A percentile compares a stretch with the other conserved stretches of the same genome.
phyloP scores from a whole-genome alignment of 2,113 vertebrate species.

The Nesogale talazaci region DNA sequence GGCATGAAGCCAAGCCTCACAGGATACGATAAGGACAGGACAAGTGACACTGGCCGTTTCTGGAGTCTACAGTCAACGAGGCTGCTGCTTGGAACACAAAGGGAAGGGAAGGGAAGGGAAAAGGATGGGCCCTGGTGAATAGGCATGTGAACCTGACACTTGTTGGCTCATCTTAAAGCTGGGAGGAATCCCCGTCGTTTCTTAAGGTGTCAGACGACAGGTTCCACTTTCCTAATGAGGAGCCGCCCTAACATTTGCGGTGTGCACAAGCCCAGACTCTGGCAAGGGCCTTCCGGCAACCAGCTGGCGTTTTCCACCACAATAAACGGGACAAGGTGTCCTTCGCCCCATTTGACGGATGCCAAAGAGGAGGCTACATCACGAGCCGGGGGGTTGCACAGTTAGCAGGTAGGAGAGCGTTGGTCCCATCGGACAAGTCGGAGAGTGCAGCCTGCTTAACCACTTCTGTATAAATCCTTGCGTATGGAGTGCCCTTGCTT shows the following conservation, averaged over 20 bases:
- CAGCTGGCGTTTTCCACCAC: neutral
- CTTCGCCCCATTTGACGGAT: neutral
- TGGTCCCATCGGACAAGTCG: neutral
- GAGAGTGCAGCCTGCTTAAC: neutral
- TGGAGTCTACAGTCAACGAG: neutral
- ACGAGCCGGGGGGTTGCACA: neutral
- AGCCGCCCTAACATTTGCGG: neutral
- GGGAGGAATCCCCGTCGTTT: neutral
- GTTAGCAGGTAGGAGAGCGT: neutral
- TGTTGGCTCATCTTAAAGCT: neutral
- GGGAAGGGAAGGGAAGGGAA: neutral
- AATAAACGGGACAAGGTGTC: neutral
- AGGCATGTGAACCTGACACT: neutral
- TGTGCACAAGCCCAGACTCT: neutral
- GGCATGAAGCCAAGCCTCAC: neutral
- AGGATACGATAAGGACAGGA: neutral
- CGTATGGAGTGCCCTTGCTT: neutral
- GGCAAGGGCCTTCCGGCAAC: neutral
- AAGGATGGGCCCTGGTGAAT: neutral
- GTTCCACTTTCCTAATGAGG: neutral
- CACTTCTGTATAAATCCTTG: neutral
- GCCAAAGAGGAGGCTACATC: neutral
- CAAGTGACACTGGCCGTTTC: neutral
- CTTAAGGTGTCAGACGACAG: constrained; percentile 1
- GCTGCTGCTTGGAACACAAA: neutral